Evolutionary conservation across 2,113 vertebrate species (phyloP).

Genomic region (Bambusicola thoracicus): DNA sequence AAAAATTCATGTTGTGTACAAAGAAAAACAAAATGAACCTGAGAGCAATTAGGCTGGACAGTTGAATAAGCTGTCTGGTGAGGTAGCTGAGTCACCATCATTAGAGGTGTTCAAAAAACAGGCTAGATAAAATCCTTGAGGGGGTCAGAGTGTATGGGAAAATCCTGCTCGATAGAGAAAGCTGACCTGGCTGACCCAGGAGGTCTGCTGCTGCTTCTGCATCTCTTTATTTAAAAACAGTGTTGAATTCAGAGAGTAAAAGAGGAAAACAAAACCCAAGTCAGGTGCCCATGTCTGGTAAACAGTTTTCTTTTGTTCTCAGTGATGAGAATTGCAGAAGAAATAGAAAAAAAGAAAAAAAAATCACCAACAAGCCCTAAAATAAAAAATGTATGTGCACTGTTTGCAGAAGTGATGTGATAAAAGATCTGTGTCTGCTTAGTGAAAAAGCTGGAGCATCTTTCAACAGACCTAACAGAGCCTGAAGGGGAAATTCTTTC

Average conservation of each 20-base stretch:
- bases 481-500: constrained; percentile 46
- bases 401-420: constrained; percentile 33
- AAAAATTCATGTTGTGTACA: constrained; percentile 34
- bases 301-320: constrained; percentile 63
- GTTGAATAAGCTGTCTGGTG: constrained; percentile 70
- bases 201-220: constrained; percentile 64
- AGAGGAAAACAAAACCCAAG: constrained; percentile 62
- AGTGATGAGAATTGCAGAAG: background rate
- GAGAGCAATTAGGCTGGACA: constrained; percentile 65
- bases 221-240: constrained; percentile 63
- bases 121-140: constrained; percentile 74
- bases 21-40: constrained; percentile 55
- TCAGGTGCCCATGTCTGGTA: constrained; percentile 59
- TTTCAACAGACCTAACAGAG: constrained; percentile 52
- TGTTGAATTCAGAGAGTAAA: constrained; percentile 60
- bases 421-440: constrained; percentile 44
- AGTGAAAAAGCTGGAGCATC: constrained; percentile 48
- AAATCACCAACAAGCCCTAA: background rate
- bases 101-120: constrained; percentile 72
- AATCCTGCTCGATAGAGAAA: constrained; percentile 73
- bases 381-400: constrained; percentile 39
- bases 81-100: constrained; percentile 74
- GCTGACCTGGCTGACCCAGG: constrained; percentile 60
- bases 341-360: background rate
- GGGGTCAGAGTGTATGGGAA: constrained; percentile 76